Percentiles rank a stretch among this genome's conserved stretches.
Evolutionary conservation across 2,797 vertebrate species (phyloP).

Genomic region (Ptychobarbus kaznakovi): DNA sequence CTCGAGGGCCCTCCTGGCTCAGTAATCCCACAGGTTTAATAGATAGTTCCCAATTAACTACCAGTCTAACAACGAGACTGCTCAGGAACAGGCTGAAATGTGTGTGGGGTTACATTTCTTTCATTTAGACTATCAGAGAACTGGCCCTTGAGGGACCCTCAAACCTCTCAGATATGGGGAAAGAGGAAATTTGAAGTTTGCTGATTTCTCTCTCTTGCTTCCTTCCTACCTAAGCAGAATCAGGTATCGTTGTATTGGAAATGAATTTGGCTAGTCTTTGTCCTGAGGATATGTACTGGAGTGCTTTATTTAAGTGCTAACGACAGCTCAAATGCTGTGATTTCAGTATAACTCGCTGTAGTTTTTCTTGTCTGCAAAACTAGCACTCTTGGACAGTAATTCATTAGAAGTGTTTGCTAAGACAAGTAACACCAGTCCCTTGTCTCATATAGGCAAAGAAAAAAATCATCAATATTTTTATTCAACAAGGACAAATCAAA

Average conservation of each 20-base stretch:
- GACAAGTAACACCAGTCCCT: background rate
- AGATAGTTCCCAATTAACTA: conserved; percentile 47
- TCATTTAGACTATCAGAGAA: conserved; percentile 27
- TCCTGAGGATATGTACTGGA: background rate
- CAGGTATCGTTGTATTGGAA: background rate
- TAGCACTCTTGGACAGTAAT: background rate
- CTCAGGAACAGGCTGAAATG: conserved; percentile 17
- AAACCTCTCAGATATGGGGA: background rate
- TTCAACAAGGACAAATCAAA: background rate
- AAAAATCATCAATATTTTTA: background rate
- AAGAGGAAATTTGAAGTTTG: conserved; percentile 16
- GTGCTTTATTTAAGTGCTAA: background rate
- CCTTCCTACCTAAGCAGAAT: conserved; percentile 4
- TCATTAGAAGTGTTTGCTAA: background rate
- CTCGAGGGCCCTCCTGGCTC: conserved; percentile 36
- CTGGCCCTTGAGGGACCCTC: conserved; percentile 26
- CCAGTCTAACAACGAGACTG: conserved; percentile 8
- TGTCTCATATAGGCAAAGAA: background rate
- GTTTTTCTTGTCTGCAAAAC: background rate
- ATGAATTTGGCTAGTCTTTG: background rate
- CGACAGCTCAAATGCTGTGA: background rate
- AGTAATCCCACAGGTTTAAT: conserved; percentile 43
- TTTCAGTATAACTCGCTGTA: background rate
- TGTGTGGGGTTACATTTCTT: conserved; percentile 13
- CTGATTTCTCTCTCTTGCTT: conserved; percentile 3